These are phyloP conservation scores for Corythoichthys haematopterus DNA, from an alignment of 2,113 vertebrate genomes.

Conservation along the genomic window DNA sequence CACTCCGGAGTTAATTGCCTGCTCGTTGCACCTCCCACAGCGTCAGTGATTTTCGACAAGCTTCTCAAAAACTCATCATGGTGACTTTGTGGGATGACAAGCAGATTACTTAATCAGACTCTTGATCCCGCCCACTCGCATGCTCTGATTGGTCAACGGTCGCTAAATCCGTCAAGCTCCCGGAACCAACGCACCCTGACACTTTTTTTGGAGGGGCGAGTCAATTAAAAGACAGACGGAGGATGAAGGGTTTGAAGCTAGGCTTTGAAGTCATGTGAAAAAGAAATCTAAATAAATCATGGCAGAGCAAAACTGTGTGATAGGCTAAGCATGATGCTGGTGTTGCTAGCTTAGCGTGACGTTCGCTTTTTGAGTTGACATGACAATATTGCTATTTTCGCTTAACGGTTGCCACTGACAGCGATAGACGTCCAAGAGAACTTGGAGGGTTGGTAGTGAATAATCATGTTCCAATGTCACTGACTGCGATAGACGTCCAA, in stretches of 20 bases:
- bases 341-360: background rate
- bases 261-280: background rate
- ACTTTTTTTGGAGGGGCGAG: background rate
- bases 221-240: background rate
- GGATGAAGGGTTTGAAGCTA: background rate
- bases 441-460: too few relatives aligned
- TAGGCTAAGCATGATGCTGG: background rate
- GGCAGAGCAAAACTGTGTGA: background rate
- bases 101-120: background rate
- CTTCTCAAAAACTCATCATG: slow-evolving; percentile 1
- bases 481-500: too few relatives aligned
- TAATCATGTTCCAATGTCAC: too few relatives aligned
- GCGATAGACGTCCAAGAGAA: too few relatives aligned
- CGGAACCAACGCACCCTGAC: background rate
- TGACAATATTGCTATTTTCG: background rate
- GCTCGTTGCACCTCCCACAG: slow-evolving; percentile 11
- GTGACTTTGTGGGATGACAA: slow-evolving; percentile 5
- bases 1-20: slow-evolving; percentile 8
- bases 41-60: slow-evolving; percentile 3
- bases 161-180: background rate
- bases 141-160: background rate
- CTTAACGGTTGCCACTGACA: too few relatives aligned
- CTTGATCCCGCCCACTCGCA: slow-evolving; percentile 1
- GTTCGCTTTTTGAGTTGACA: background rate
- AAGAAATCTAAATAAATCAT: background rate